Evolutionary conservation across 92 coral and sea anemone species (phyloP), one percentile per base, ranked within the genome.

Genomic region (Nematostella vectensis): DNA sequence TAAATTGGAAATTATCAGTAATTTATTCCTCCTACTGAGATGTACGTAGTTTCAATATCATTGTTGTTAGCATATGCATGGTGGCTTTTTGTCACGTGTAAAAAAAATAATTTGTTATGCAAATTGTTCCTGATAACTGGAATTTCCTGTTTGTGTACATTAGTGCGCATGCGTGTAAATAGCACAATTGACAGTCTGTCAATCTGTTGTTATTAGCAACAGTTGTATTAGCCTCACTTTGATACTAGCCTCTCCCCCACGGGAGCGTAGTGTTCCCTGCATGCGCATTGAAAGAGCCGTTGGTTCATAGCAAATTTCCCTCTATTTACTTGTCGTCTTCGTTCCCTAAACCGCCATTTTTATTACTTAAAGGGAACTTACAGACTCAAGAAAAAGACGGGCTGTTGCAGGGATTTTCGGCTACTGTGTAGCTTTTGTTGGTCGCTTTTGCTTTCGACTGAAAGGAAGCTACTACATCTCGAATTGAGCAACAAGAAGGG

Each of bases 251-350:
- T 38, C 31, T 74, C 72, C 94, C 94, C 87, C 79, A 68, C 51
- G 58, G 79, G 56, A 63, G 28, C 21, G 25, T 21, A 12, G 12
- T 62, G 78, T 78, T 65, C 39, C 65, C 44, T 76, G 76, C 80
- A 78, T 78, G 85, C 85, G 85, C 70, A 78, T 78, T 78, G 85
- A 75, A 65, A 70, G 74, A 57, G 75, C 87, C 81, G 87, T 79
- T 79, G 74, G 57, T 27, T 57, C 53, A 58, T 55, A 49, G 54
- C 55, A 58, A 50, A 60, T 60, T 31, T 72, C 58, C 50, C 50
- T 58, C 47, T 74, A 72, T 79, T 79, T 79, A 79, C 81, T 47
- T 58, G 80, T 27, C 61, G 51, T 73, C 76, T 31, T 67, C 74
- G 53, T 60, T 29, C 29, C 51, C 59, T 59, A 66, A 51, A 66